Evolutionary conservation across 2,113 vertebrate genomes (phyloP).

Genomic region (Microcebus tavaratra): DNA sequence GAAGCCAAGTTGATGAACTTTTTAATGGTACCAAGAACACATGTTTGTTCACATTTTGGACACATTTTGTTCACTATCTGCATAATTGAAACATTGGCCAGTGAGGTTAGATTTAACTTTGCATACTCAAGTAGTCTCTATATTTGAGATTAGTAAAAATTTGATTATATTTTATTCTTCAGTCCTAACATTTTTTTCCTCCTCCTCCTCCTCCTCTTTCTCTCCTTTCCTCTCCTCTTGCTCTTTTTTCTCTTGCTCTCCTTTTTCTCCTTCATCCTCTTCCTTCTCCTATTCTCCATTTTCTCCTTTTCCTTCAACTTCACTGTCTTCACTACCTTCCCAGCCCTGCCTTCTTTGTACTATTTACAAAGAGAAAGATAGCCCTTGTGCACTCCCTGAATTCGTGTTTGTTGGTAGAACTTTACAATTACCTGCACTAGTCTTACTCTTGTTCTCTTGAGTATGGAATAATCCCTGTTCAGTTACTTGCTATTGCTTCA

Average conservation of each 20-base stretch:
- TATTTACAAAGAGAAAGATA: neutral
- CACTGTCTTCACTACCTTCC: too few species aligned
- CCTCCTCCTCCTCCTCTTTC: neutral
- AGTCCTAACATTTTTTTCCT: neutral
- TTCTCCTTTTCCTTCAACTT: neutral
- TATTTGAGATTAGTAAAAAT: neutral
- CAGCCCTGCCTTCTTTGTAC: neutral
- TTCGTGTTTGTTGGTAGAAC: neutral
- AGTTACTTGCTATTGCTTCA: neutral
- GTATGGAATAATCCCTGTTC: neutral
- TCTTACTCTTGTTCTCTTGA: neutral
- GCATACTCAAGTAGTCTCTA: neutral
- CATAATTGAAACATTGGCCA: neutral
- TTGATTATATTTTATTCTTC: neutral
- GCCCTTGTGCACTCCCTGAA: too few species aligned
- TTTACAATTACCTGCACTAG: neutral
- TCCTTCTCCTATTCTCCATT: neutral
- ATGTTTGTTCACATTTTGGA: neutral
- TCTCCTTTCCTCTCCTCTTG: neutral
- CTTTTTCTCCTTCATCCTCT: neutral
- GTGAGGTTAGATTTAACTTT: neutral
- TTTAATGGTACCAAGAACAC: neutral
- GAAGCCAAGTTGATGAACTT: neutral
- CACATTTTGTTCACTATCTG: neutral
- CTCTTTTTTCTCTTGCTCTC: too few species aligned